Evolutionary conservation across 2,113 vertebrate species (phyloP).

Genomic region (Conger conger): DNA sequence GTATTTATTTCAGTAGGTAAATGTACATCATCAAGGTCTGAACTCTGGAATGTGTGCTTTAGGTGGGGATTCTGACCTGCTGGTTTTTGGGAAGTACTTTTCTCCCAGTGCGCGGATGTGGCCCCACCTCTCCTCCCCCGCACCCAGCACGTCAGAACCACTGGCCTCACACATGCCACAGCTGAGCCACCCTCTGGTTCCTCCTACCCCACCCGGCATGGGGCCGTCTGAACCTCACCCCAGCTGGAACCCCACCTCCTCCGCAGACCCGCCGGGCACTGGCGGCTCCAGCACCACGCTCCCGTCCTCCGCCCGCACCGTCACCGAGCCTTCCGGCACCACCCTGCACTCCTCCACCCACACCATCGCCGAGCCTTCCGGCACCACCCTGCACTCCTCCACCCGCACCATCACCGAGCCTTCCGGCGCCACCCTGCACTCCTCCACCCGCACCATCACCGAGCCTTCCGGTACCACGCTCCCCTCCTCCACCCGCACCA

Average conservation of each 20-base stretch:
- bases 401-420: no score
- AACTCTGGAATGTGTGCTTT: constrained; percentile 31
- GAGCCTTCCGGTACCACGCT: no score
- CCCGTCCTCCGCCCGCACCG: no score
- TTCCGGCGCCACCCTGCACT: no score
- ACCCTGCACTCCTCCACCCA: no score
- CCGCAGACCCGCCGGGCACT: background rate
- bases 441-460: no score
- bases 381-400: no score
- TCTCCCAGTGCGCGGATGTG: constrained; percentile 65
- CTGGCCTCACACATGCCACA: constrained; percentile 68
- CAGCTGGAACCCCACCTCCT: background rate
- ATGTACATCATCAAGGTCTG: no score
- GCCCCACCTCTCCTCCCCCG: constrained; percentile 55
- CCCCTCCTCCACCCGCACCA: no score
- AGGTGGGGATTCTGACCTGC: constrained; percentile 90
- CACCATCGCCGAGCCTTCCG: no score
- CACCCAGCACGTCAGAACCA: constrained; percentile 64
- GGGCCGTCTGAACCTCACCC: constrained; percentile 15
- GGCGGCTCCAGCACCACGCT: constrained; percentile 2
- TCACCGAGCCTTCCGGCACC: no score
- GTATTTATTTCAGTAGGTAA: no score
- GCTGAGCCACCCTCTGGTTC: constrained; percentile 55
- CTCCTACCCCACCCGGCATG: constrained; percentile 37
- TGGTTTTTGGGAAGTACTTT: constrained; percentile 83